A percentile compares a stretch with the other conserved stretches of the same genome.
These are phyloP conservation scores for Apteryx mantelli DNA, from an alignment of 2,113 vertebrate genomes.

Conservation along the genomic window DNA sequence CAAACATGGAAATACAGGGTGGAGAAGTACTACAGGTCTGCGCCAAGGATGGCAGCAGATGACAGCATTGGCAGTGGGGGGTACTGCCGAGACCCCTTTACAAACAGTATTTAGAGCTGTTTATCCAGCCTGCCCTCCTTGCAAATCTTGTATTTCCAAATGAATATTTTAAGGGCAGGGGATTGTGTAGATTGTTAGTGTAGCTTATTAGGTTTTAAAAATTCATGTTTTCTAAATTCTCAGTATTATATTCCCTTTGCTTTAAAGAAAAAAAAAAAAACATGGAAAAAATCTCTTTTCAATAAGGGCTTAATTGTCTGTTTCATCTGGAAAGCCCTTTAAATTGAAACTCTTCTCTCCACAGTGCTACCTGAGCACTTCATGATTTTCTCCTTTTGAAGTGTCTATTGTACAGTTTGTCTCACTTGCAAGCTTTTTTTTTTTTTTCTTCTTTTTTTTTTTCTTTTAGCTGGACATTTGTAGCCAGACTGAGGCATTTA, in stretches of 20 bases:
- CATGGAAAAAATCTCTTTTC: neutral
- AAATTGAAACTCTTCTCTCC: constrained; percentile 28
- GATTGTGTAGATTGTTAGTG: constrained; percentile 40
- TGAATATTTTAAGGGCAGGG: constrained; percentile 62
- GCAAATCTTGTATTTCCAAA: constrained; percentile 39
- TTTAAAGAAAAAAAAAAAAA: neutral
- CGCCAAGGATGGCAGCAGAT: neutral
- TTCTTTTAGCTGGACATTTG: neutral
- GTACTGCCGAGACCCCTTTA: neutral
- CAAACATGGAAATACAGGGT: neutral
- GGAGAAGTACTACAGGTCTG: neutral
- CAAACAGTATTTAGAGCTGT: neutral
- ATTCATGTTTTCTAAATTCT: constrained; percentile 64
- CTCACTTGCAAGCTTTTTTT: neutral
- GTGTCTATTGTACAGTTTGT: constrained; percentile 6
- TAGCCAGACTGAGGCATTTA: neutral
- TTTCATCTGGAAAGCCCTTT: constrained; percentile 34
- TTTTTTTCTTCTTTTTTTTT: too few species aligned
- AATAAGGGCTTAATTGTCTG: constrained; percentile 29
- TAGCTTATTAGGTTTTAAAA: constrained; percentile 70
- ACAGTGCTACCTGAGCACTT: constrained; percentile 6
- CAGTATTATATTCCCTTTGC: constrained; percentile 42
- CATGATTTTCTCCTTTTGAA: constrained; percentile 16
- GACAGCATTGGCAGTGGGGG: neutral
- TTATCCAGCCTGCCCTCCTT: constrained; percentile 8